These are phyloP conservation scores for Drosophila nr. fundita DNA, from an alignment of 2,888 invertebrate genomes.

Conservation along the genomic window DNA sequence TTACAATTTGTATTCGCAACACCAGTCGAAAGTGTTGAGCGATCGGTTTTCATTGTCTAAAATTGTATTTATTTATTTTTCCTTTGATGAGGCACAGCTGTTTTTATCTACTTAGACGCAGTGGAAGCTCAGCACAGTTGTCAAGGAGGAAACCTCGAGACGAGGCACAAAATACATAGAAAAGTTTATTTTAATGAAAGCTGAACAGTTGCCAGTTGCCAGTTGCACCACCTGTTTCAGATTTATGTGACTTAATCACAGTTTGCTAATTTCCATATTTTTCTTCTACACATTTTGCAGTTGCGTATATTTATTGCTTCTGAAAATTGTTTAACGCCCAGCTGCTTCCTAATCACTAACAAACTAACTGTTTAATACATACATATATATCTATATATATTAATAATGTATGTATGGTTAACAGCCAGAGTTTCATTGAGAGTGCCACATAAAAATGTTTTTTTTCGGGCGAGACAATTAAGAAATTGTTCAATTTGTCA, in stretches of 20 bases:
- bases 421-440: constrained; percentile 48
- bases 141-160: neutral
- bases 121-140: neutral
- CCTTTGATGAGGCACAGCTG: constrained; percentile 18
- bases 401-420: constrained; percentile 40
- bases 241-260: neutral
- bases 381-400: constrained; percentile 18
- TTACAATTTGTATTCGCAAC: constrained; percentile 17
- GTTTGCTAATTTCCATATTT: neutral
- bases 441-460: constrained; percentile 24
- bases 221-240: neutral
- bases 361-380: constrained; percentile 4
- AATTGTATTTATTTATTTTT: constrained; percentile 20
- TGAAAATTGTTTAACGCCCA: neutral
- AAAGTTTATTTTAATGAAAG: constrained; percentile 16
- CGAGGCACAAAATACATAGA: constrained; percentile 1
- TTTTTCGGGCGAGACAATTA: constrained; percentile 37
- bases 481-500: constrained; percentile 52
- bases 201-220: constrained; percentile 5
- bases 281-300: neutral
- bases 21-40: constrained; percentile 25
- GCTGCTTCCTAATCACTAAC: neutral
- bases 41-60: constrained; percentile 39
- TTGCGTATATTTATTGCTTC: neutral
- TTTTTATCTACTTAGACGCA: constrained; percentile 28